phyloP scores from a whole-genome alignment of 2,888 invertebrate species.

The Amiota communis region DNA sequence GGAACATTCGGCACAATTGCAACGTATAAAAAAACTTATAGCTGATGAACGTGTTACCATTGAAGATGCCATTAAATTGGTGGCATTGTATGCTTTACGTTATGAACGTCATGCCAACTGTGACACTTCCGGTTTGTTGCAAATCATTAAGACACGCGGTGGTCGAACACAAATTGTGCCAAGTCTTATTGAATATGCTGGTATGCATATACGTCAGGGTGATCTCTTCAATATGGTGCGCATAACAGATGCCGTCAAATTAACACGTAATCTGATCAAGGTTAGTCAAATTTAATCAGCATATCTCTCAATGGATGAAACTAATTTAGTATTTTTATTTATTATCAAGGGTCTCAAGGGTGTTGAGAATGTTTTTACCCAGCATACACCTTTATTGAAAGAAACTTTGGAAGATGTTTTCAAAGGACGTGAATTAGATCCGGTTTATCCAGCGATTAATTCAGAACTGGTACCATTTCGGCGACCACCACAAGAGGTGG shows the following conservation, averaged over 20 bases:
- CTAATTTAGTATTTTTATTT: too few relatives aligned
- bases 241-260: conserved; percentile 93
- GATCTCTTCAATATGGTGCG: conserved; percentile 92
- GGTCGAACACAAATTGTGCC: conserved; percentile 78
- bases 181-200: conserved; percentile 88
- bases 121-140: conserved; percentile 84
- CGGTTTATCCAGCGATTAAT: conserved; percentile 88
- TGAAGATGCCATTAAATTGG: conserved; percentile 88
- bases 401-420: conserved; percentile 92
- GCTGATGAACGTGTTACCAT: conserved; percentile 81
- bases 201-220: conserved; percentile 84
- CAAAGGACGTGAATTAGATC: conserved; percentile 91
- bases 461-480: conserved; percentile 75
- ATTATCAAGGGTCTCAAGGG: conserved; percentile 84
- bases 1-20: conserved; percentile 85
- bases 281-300: conserved; percentile 44
- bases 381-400: conserved; percentile 93
- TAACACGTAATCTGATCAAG: conserved; percentile 74
- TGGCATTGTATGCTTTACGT: conserved; percentile 92
- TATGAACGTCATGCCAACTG: conserved; percentile 93
- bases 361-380: conserved; percentile 99
- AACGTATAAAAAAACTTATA: conserved; percentile 87
- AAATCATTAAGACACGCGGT: conserved; percentile 82
- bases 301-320: too few relatives aligned
- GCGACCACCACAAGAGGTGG: conserved; percentile 89